Evolutionary conservation across 2,797 vertebrate genomes (phyloP), one percentile per base, ranked within the genome.

Genomic region (Hybognathus amarus): DNA sequence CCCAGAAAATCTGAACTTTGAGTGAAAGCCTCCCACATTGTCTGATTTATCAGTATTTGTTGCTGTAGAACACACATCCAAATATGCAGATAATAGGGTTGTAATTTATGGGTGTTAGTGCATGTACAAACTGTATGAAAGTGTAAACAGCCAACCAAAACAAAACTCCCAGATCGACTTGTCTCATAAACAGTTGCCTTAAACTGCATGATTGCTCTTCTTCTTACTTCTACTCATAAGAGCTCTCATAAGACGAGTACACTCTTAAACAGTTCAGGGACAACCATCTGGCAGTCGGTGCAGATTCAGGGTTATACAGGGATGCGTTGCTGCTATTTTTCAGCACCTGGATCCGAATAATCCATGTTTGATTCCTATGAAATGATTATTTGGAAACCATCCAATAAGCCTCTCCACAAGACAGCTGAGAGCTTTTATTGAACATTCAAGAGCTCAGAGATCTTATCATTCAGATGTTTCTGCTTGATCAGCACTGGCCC

Each of bases 401-500:
- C 61, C 66, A 86, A 77, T 73, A 82, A 69, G 56, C 36, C 85
- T 71, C 59, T 83, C 50, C 8, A 70, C 20, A 56, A 69, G 59
- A 38, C 76, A 85, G 81, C 68, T 80, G 66, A 69, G 67, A 83
- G 83, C 59, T 67, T 80, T 83, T 71, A 71, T 64, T 50, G 17
- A 85, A 77, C 33, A 79, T 83, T 67, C 40, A 77, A 80, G 84
- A 83, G 59, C n/a, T 85, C 86, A 89, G 78, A 86, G 82, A 85
- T 71, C 84, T 91, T 90, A 92, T 92, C 45, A 47, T 47, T 47
- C 91, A 87, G 90, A 75, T 87, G 61, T 80, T 90, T 87, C 52
- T 85, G 89, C 88, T 88, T 91, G 89, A 92, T 91, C 91, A 91
- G 81, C 70, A 33, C 84, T 30, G 84, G 86, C 89, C 85, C 88